Base-by-base conservation (phyloP, 2,888 invertebrate genomes). In the Lobophora halterata region DNA sequence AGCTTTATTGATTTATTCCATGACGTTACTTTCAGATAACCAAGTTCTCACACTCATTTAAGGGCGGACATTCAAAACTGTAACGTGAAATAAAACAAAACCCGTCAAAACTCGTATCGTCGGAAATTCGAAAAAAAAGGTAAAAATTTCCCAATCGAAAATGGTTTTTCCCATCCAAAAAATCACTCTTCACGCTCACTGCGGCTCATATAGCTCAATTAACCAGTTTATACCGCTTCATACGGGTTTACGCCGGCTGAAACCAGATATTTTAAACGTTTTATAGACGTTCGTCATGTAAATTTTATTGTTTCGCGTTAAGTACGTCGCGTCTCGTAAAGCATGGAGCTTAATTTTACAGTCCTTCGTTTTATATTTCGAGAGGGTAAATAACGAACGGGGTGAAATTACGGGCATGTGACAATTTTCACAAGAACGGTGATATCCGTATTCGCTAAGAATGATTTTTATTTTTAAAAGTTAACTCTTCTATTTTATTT, bases 201-300 rank as follows among this genome's bases (percentile, higher is more conserved):
- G 21, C 29, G 30, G 25, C 36, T 8, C 31, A 7, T 18, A 57
- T 53, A 45, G 46, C 46, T 55, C 56, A 58, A 61, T 64, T 59
- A 58, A 55, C 36, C 42, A 31, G 25, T 45, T 30, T 29, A 44
- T 47, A 43, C 31, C 36, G 32, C 37, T 45, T 46, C 38, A 54
- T 49, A 49, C 49, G 31, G 40, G 53, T 50, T 55, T 33, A 28
- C 40, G 36, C 41, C 44, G 37, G 35, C 26, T 41, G 25, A 52
- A 52, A 44, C 39, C 48, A 41, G 49, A 49, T 54, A 56, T 63
- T 56, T 59, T 53, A 58, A 50, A 47, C 52, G 45, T 51, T 59
- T 62, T 57, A 58, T 51, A 51, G 54, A 44, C 53, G 50, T 47
- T 50, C 44, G 45, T 46, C 51, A 52, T 33, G 46, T 33, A 26